Percentiles rank a stretch among this genome's conserved stretches.
phyloP scores from a whole-genome alignment of 2,797 vertebrate genomes.

The Danio albolineatus region DNA sequence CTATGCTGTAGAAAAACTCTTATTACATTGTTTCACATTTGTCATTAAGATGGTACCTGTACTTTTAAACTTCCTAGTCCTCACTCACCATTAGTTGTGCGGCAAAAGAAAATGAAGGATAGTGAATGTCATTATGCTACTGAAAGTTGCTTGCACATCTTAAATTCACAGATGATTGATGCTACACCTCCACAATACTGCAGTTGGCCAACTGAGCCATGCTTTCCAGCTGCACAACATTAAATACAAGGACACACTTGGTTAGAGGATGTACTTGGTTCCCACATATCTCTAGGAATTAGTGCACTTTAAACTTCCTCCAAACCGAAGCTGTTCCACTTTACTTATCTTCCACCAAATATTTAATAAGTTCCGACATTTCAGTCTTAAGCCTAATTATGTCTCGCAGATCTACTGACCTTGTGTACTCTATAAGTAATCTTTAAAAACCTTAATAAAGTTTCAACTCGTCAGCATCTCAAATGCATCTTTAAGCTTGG shows the following conservation, averaged over 20 bases:
- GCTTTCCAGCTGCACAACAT: conserved; percentile 22
- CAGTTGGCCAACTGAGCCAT: conserved; percentile 18
- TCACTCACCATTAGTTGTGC: conserved; percentile 1
- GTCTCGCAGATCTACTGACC: not conserved
- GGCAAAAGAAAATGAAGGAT: conserved; percentile 1
- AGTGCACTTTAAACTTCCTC: not conserved
- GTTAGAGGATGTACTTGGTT: conserved; percentile 4
- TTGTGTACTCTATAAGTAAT: not conserved
- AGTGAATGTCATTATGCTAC: not conserved
- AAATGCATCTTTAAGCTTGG: not conserved
- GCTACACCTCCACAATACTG: not conserved
- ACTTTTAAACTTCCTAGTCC: not conserved
- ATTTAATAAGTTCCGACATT: not conserved
- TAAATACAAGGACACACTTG: conserved; percentile 22
- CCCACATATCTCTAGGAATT: not conserved
- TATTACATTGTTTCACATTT: not conserved
- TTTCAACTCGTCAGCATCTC: not conserved
- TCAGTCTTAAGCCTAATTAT: not conserved
- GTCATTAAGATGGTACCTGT: not conserved
- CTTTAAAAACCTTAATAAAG: conserved; percentile 1
- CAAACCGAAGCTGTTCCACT: not conserved
- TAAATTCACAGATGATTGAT: conserved; percentile 1
- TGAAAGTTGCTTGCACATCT: conserved; percentile 21
- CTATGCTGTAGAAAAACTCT: not conserved
- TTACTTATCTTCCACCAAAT: not conserved